Evolutionary conservation across 2,113 vertebrate species (phyloP).

Genomic region (Prunella himalayana): DNA sequence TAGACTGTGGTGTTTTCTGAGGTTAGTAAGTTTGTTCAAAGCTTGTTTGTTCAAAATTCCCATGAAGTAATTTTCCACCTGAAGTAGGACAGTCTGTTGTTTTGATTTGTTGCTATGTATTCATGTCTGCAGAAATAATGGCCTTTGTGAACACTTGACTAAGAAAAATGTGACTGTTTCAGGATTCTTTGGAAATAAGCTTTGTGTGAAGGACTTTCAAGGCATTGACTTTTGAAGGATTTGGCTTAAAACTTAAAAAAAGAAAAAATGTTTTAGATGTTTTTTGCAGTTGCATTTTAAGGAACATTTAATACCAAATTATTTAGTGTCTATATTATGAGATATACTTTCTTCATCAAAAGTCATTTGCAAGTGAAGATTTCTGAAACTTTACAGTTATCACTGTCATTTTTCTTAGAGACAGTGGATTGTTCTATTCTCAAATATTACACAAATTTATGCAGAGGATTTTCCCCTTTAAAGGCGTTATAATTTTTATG

Average conservation of each 20-base stretch:
- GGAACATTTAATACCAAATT: not conserved
- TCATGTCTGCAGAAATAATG: not conserved
- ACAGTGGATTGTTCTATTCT: not conserved
- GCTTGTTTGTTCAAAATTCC: not conserved
- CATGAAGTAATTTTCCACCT: not conserved
- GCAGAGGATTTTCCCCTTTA: not conserved
- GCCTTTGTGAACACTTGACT: not conserved
- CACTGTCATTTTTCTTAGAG: not conserved
- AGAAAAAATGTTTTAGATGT: not conserved
- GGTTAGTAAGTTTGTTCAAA: not conserved
- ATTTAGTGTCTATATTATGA: not conserved
- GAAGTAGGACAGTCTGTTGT: not conserved
- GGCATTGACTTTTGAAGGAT: not conserved
- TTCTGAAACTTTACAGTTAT: not conserved
- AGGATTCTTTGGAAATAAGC: not conserved
- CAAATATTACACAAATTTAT: not conserved
- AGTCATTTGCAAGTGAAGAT: not conserved
- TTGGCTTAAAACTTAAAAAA: not conserved
- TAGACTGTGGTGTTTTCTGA: not conserved
- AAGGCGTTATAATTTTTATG: constrained; percentile 1
- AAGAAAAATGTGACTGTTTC: not conserved
- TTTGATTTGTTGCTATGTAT: not conserved
- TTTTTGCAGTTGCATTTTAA: not conserved
- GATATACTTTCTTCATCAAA: not conserved
- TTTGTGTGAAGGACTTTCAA: not conserved